A percentile compares a stretch with the other conserved stretches of the same genome.
These are phyloP conservation scores for Ochlodes sylvanus DNA, from an alignment of 2,888 invertebrate genomes.

Conservation along the genomic window DNA sequence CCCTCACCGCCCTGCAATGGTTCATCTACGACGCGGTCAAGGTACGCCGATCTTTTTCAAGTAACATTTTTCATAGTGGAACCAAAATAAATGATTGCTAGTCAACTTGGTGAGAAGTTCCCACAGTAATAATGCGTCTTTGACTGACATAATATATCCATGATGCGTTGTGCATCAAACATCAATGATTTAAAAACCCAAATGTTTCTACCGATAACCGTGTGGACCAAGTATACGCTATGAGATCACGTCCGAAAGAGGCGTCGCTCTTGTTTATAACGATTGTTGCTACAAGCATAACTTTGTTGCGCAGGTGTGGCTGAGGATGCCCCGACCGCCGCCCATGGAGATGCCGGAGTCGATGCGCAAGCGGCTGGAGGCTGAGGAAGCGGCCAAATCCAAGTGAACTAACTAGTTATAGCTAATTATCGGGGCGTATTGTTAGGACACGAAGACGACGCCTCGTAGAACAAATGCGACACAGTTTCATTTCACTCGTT, in stretches of 20 bases:
- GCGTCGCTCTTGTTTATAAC: too few relatives aligned
- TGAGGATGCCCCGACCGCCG: conserved; percentile 96
- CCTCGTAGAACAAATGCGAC: not conserved
- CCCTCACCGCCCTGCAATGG: conserved; percentile 97
- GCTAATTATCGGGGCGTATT: not conserved
- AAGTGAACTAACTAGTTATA: conserved; percentile 57
- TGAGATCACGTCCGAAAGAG: conserved; percentile 50
- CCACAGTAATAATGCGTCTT: too few relatives aligned
- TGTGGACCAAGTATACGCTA: conserved; percentile 59
- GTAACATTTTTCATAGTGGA: too few relatives aligned
- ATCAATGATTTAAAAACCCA: conserved; percentile 68
- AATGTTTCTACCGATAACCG: conserved; percentile 74
- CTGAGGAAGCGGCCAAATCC: conserved; percentile 65
- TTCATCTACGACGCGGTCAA: conserved; percentile 99
- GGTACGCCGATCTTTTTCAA: too few relatives aligned
- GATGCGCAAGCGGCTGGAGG: conserved; percentile 89
- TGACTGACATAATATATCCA: too few relatives aligned
- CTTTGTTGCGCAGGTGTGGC: conserved; percentile 78
- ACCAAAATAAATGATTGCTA: too few relatives aligned
- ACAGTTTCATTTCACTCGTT: not conserved
- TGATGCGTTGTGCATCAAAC: too few relatives aligned
- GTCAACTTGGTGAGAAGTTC: too few relatives aligned
- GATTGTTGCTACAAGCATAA: too few relatives aligned
- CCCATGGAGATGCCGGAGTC: conserved; percentile 98
- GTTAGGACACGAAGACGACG: not conserved